Conservation (phyloP, 1,140 invertebrate species). For the Pachypsylla venusta region DNA sequence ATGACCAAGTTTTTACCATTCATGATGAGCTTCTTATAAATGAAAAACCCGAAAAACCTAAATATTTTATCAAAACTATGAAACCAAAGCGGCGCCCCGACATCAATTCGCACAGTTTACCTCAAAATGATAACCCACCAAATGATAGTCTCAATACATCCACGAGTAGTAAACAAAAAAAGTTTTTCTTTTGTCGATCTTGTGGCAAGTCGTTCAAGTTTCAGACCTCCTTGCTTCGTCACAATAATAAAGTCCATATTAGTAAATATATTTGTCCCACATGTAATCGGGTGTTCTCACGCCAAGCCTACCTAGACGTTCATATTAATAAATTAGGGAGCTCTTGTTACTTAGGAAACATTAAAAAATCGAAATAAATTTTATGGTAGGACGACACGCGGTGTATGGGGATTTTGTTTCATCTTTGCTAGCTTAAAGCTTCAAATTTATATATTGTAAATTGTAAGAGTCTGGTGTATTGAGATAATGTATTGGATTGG, state of each 20-base stretch:
- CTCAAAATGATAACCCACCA: neutral
- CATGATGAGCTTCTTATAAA: conserved; percentile 1
- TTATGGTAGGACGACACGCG: too few relatives aligned
- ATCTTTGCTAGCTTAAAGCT: too few relatives aligned
- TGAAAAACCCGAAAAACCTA: neutral
- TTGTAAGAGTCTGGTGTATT: too few relatives aligned
- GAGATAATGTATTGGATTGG: too few relatives aligned
- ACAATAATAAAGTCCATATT: conserved; percentile 26
- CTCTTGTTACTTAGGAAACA: conserved; percentile 22
- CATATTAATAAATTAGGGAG: conserved; percentile 24
- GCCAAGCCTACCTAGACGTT: conserved; percentile 25
- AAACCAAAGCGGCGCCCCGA: neutral
- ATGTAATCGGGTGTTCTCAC: conserved; percentile 24
- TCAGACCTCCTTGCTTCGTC: conserved; percentile 24
- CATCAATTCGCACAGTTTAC: neutral
- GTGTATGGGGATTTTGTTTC: too few relatives aligned
- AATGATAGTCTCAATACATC: neutral
- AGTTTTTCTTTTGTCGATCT: conserved; percentile 21
- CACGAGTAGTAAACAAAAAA: conserved; percentile 12
- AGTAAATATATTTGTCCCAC: conserved; percentile 25
- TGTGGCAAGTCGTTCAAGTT: conserved; percentile 26
- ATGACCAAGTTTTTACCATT: neutral
- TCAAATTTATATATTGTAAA: too few relatives aligned
- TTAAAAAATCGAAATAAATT: conserved; percentile 2
- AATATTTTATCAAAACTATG: conserved; percentile 8